A percentile compares a stretch with the other conserved stretches of the same genome.
These are phyloP conservation scores for Drosophila meridiana DNA, from an alignment of 2,888 invertebrate species.

Conservation along the genomic window DNA sequence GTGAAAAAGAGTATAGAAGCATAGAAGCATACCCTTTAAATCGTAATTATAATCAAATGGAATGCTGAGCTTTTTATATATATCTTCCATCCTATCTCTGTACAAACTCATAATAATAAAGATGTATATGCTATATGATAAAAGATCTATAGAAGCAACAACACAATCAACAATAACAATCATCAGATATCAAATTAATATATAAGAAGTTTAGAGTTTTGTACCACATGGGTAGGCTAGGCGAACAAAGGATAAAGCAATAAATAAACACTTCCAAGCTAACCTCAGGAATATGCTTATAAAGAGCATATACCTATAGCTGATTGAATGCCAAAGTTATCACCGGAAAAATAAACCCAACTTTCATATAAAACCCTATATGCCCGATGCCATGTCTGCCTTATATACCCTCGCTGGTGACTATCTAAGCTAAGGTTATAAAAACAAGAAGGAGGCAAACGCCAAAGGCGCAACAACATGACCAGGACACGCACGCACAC, in stretches of 20 bases:
- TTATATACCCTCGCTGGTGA: not conserved
- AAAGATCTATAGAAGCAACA: too few species aligned
- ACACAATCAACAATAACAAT: too few species aligned
- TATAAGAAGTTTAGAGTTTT: too few species aligned
- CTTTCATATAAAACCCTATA: not conserved
- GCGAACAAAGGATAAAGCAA: too few species aligned
- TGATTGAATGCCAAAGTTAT: not conserved
- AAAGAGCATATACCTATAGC: not conserved
- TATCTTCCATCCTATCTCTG: too few species aligned
- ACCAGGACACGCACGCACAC: constrained; percentile 38
- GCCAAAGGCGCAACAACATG: constrained; percentile 77
- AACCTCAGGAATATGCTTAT: not conserved
- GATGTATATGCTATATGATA: too few species aligned
- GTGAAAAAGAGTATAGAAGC: not conserved
- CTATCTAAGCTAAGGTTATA: constrained; percentile 35
- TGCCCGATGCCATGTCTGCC: not conserved
- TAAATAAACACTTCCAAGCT: too few species aligned
- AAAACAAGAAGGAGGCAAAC: constrained; percentile 56
- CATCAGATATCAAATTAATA: too few species aligned
- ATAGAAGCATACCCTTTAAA: not conserved
- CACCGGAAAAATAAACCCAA: not conserved
- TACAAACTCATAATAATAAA: too few species aligned
- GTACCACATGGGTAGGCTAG: too few species aligned
- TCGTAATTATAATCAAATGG: not conserved
- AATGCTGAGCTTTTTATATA: not conserved